phyloP scores from a whole-genome alignment of 2,113 vertebrate genomes.

The Craseonycteris thonglongyai region DNA sequence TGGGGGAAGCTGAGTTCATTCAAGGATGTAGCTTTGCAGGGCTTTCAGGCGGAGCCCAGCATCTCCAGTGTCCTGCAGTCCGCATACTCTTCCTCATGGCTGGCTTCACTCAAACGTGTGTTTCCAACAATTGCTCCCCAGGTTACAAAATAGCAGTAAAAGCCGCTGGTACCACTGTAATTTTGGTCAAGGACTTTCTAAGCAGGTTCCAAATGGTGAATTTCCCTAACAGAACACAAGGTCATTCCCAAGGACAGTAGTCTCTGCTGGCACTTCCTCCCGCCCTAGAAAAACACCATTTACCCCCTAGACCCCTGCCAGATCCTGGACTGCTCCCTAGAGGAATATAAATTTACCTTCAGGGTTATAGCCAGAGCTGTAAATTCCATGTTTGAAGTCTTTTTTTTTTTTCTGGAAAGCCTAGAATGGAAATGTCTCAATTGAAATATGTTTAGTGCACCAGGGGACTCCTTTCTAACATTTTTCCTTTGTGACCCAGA shows the following conservation, averaged over 20 bases:
- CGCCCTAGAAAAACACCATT: not conserved
- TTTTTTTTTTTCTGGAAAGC: not conserved
- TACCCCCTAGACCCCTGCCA: not conserved
- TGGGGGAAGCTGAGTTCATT: not conserved
- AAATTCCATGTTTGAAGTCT: not conserved
- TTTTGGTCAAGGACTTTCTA: not conserved
- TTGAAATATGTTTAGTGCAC: not conserved
- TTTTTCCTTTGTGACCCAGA: not conserved
- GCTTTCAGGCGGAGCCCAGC: not conserved
- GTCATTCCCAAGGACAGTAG: not conserved
- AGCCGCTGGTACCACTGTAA: not conserved
- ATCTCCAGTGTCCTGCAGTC: not conserved
- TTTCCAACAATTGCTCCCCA: not conserved
- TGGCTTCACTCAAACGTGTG: not conserved
- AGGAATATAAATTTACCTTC: not conserved
- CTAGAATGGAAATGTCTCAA: not conserved
- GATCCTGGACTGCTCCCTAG: not conserved
- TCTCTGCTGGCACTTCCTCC: not conserved
- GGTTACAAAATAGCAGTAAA: not conserved
- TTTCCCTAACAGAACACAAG: not conserved
- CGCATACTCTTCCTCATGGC: not conserved
- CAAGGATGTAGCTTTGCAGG: not conserved
- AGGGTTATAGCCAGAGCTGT: not conserved
- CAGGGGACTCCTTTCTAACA: not conserved
- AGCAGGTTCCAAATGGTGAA: not conserved